Evolutionary conservation across 2,888 invertebrate species (phyloP), one percentile per base, ranked within the genome.

Genomic region (Eulithis testata): DNA sequence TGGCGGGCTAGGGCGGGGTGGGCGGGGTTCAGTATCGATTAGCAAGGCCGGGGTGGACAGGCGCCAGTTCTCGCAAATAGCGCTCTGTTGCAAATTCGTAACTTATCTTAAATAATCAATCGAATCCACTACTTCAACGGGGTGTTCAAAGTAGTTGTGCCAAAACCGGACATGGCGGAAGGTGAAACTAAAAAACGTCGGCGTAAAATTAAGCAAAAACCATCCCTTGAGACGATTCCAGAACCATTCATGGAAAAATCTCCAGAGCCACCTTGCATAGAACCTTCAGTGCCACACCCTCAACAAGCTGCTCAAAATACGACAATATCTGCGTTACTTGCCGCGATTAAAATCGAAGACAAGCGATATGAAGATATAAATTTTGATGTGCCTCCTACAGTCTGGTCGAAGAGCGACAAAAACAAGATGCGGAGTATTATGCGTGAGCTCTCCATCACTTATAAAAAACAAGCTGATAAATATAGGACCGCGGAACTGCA

Each of bases 391-490:
- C 60, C 55, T 11, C 59, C 54, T 2, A 0, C 50, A 7, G 36
- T 21, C 6, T 64, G 59, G 64, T 31, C 53, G 4, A 54, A 55
- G n/a, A 44, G 54, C 21, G 64, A 64, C 36, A 47, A 50, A 14
- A 44, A 37, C 11, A 60, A 55, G 51, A 64, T 64, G 64, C 50
- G 64, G 5, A 37, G 45, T 37, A 12, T 64, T 2, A 44, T 65
- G 36, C 65, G 60, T 27, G 47, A 43, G 6, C 9, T 60, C 31
- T 55, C 65, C 0, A 40, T 65, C 6, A 7, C 0, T 0, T 37
- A 31, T 43, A 65, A 65, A n/a, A 51, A 40, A 14, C 4, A 43
- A 40, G 11, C 21, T 2, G 21, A 56, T 27, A 56, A 12, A 36
- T 36, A 47, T 1, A 47, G 60, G 60, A 11, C 47, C 3, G 11